Evolutionary conservation across 2,797 vertebrate species (phyloP), one percentile per base, ranked within the genome.

Genomic region (Chrosomus eos): DNA sequence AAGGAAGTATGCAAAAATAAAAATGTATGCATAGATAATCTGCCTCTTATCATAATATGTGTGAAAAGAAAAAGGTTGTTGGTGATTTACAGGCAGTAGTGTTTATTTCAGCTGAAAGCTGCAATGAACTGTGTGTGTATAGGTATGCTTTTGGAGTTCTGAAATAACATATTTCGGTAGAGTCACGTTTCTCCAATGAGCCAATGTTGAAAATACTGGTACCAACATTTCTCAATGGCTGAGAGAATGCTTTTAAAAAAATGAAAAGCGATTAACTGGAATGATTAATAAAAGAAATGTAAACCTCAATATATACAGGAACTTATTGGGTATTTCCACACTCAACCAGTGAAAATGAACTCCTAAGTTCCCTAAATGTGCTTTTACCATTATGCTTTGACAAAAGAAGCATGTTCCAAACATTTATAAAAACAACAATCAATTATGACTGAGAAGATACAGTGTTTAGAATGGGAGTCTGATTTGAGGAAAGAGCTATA

Each of bases 281-380:
- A 81, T 33, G 33, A 4, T 33, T 33, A 33, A 33, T 33, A 40
- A 80, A 33, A n/a, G 1, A 55, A 4, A 70, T 23, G 11, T 7
- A 36, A 67, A 68, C 28, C n/a, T 40, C 48, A 38, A 10, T 18
- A 26, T 26, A 26, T 14, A 26, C n/a, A 4, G 48, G 48, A 70
- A 81, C n/a, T 53, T 26, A 10, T 18, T 19, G 64, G 62, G 78
- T n/a, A n/a, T 81, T 70, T 51, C 64, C 67, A 71, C 51, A 60
- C 11, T 53, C 31, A 55, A 68, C 45, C 13, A 14, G 10, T 36
- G 28, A 33, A 74, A 33, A 53, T 48, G 1, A 74, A 53, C 72
- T 31, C 45, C 26, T 51, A 21, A 33, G 45, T 74, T 74, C 45
- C 72, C 45, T 53, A 74, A 19, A 48, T 13, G 18, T 74, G 19